Percentiles rank a stretch among this genome's conserved stretches.
These are phyloP conservation scores for Phocoena phocoena DNA, from an alignment of 2,113 vertebrate species.

Conservation along the genomic window DNA sequence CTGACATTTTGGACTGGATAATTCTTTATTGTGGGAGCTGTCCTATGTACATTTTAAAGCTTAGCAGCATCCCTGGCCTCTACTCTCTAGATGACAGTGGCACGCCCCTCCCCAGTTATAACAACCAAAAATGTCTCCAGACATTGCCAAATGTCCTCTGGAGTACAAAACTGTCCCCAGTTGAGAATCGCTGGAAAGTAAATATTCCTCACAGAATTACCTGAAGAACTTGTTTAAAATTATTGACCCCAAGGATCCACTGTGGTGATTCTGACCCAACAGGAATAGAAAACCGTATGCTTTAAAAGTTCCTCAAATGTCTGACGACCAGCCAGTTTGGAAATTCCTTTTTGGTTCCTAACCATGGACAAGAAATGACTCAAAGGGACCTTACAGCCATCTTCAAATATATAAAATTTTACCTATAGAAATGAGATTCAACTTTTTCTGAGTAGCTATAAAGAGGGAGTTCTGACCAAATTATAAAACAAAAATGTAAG, in stretches of 20 bases:
- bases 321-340: neutral
- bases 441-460: neutral
- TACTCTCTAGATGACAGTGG: neutral
- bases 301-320: neutral
- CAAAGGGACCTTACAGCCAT: neutral
- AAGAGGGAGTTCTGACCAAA: neutral
- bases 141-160: neutral
- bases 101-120: neutral
- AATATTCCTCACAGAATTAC: neutral
- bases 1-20: neutral
- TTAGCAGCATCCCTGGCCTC: neutral
- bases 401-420: neutral
- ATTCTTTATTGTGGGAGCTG: neutral
- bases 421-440: neutral
- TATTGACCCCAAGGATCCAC: neutral
- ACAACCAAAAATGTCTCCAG: neutral
- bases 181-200: neutral
- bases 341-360: conserved; percentile 14
- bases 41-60: neutral
- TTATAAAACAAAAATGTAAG: neutral
- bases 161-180: neutral
- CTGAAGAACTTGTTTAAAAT: neutral
- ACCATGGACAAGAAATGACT: neutral
- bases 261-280: neutral
- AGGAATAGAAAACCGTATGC: neutral